These are phyloP conservation scores for Dusona sp. DNA, from an alignment of 2,888 invertebrate genomes.

Conservation along the genomic window DNA sequence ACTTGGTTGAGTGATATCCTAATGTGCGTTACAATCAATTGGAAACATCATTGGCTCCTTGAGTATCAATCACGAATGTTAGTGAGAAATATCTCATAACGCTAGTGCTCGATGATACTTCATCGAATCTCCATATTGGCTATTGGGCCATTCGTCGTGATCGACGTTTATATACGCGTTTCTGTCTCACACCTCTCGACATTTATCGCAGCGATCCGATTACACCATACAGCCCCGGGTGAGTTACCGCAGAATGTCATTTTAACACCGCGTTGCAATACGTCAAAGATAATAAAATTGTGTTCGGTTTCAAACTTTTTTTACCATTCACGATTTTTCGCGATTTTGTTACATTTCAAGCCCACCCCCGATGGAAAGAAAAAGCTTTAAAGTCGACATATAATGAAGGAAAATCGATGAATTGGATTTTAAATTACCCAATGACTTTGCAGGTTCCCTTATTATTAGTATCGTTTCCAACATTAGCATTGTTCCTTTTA, in stretches of 20 bases:
- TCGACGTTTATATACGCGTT: slow-evolving; percentile 37
- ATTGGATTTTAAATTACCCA: background rate
- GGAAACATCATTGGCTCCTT: slow-evolving; percentile 6
- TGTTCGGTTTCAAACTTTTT: background rate
- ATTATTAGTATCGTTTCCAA: background rate
- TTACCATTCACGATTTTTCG: background rate
- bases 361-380: background rate
- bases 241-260: slow-evolving; percentile 57
- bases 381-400: background rate
- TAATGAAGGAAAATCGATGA: background rate
- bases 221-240: slow-evolving; percentile 56
- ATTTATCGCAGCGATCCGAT: slow-evolving; percentile 56
- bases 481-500: background rate
- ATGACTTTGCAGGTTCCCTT: background rate
- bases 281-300: slow-evolving; percentile 22
- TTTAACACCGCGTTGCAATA: slow-evolving; percentile 46
- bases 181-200: slow-evolving; percentile 29
- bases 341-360: background rate
- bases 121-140: slow-evolving; percentile 27
- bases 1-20: slow-evolving; percentile 11
- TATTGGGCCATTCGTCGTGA: slow-evolving; percentile 46
- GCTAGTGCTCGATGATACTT: slow-evolving; percentile 31
- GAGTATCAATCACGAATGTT: slow-evolving; percentile 27
- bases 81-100: slow-evolving; percentile 33
- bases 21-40: slow-evolving; percentile 28